Evolutionary conservation across 2,797 vertebrate genomes (phyloP), one percentile per base, ranked within the genome.

Genomic region (Eidolon dupreanum): DNA sequence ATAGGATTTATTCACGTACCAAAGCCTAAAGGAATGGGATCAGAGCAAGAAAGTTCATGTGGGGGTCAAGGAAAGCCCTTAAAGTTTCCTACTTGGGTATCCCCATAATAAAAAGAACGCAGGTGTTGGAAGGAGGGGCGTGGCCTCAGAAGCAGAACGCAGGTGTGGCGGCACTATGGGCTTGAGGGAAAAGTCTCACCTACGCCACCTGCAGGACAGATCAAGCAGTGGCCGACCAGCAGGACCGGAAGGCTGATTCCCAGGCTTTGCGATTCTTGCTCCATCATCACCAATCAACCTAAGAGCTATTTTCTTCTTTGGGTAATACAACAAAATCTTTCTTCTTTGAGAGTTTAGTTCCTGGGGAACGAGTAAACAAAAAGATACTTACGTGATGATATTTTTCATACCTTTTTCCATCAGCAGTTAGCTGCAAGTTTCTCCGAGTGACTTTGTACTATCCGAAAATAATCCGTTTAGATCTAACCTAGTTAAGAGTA

Each of bases 321-420:
- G 12, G 4, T 70, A 84, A 93, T 94, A 16, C 51, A 88, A 82
- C 46, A 88, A 79, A 66, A n/a, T 13, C 36, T 41, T 12, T 66
- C 57, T 63, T n/a, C 46, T 90, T 77, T 66, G 82, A 90, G 12
- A 84, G 22, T 66, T 95, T 79, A 57, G 84, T 87, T 71, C 33
- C 55, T 55, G 26, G n/a, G 46, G 79, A 90, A 65, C 63, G 74
- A 57, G 36, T 81, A 16, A 16, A 49, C 15, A 31, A 13, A 36
- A 77, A 49, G 55, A 13, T 59, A 36, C 33, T 43, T 51, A 89
- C 81, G 20, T 84, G 51, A 59, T n/a, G 9, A 19, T 49, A 73
- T 31, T 81, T 96, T 85, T 43, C 33, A 28, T 55, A 26, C 83
- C 33, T 55, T 82, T 79, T 87, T 79, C 53, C 43, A 79, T 36